Evolutionary conservation across 53 echinoderm and acorn worm genomes (phyloP).

Genomic region (Astropecten irregularis): DNA sequence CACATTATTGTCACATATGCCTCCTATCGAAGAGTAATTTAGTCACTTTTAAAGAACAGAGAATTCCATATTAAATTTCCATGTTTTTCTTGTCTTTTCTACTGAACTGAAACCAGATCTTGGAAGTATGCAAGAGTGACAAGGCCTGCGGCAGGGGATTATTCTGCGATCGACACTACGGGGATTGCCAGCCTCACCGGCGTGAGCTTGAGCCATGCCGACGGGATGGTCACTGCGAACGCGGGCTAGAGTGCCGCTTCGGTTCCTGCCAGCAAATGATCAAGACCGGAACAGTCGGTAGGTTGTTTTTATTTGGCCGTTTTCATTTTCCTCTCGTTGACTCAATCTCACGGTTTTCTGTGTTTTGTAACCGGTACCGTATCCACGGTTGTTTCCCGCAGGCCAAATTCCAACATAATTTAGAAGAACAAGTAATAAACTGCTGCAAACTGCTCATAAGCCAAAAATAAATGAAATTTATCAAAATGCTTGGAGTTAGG

Average conservation of each 20-base stretch:
- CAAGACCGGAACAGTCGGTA: conserved; percentile 71
- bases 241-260: conserved; percentile 85
- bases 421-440: too few species aligned
- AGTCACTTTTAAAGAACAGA: too few species aligned
- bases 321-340: background rate
- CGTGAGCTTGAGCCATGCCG: conserved; percentile 70
- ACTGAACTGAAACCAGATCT: background rate
- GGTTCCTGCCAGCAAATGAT: conserved; percentile 75
- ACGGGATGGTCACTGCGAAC: conserved; percentile 91
- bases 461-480: too few species aligned
- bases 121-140: conserved; percentile 71
- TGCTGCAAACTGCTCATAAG: too few species aligned
- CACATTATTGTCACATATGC: too few species aligned
- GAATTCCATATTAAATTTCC: too few species aligned
- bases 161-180: conserved; percentile 94
- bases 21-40: too few species aligned
- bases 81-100: too few species aligned
- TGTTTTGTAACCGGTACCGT: background rate
- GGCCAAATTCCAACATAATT: too few species aligned
- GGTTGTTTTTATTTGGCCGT: background rate
- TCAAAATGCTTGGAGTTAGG: too few species aligned
- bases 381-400: background rate
- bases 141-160: conserved; percentile 82
- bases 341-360: background rate
- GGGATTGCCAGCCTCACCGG: conserved; percentile 80